Percentiles rank a stretch among this genome's conserved stretches.
Evolutionary conservation across 2,113 vertebrate species (phyloP).

Genomic region (Platichthys flesus): DNA sequence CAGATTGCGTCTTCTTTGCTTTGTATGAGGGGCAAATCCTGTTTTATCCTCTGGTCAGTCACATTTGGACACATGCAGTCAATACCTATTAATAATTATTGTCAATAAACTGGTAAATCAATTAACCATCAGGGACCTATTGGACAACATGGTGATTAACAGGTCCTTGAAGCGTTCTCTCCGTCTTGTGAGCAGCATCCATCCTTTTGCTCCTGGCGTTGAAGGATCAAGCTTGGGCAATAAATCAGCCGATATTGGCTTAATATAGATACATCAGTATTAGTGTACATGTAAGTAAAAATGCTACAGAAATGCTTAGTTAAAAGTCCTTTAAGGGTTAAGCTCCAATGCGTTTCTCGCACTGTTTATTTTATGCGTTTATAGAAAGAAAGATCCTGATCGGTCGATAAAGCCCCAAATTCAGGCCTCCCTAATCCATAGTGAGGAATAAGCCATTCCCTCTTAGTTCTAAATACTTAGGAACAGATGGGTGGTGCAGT

Average conservation of each 20-base stretch:
- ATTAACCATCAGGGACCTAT: constrained; percentile 3
- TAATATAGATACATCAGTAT: no score
- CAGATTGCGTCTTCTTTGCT: background rate
- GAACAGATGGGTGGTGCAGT: no score
- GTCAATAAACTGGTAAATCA: constrained; percentile 5
- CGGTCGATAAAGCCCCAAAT: background rate
- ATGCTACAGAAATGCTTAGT: no score
- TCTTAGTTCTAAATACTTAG: no score
- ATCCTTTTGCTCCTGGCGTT: background rate
- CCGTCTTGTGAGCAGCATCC: background rate
- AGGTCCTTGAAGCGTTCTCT: background rate
- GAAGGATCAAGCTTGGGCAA: background rate
- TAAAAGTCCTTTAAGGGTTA: no score
- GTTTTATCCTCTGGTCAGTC: background rate
- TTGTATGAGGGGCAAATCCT: background rate
- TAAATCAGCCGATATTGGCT: background rate
- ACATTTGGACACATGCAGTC: background rate
- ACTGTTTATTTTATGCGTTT: background rate
- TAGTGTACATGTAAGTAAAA: background rate
- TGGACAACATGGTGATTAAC: background rate
- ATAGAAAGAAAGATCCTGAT: background rate
- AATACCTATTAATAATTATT: background rate
- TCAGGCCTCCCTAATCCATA: background rate
- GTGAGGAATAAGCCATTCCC: background rate
- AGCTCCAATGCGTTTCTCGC: background rate